Evolutionary conservation across 2,888 invertebrate species (phyloP), one percentile per base, ranked within the genome.

Genomic region (Melanostoma mellinum): DNA sequence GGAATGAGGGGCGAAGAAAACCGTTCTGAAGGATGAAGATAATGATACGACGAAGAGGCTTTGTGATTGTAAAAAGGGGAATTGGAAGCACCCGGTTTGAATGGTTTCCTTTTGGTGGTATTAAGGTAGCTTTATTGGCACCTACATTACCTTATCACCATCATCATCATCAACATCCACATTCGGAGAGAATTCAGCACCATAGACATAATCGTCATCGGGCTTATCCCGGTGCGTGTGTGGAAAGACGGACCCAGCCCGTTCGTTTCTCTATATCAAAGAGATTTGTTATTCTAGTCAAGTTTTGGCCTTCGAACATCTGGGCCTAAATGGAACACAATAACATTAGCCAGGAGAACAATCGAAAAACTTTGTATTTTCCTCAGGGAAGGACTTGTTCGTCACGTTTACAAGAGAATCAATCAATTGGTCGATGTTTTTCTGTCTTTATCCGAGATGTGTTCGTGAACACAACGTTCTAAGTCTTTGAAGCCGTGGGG

Each of bases 71-170:
- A 77, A 81, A 77, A 85, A 84, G 79, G 71, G 60, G 71, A 72
- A 82, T 85, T 74, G 80, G 71, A 81, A 86, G 81, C 50, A 30
- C 76, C 84, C 84, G 81, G 69, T 86, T 81, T 75, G 44, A 76
- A 86, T 84, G 80, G 73, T 65, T 78, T 74, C 10, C 9, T 75
- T 56, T 74, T 52, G 74, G 76, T 69, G 79, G 84, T 80, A 80
- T 75, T 82, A 74, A 52, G 72, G 63, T 58, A 48, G 74, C 81
- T 76, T 85, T 85, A 81, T 79, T 84, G 79, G 84, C 79, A 78
- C 84, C 84, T 75, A 78, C 69, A 82, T 82, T 74, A 84, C 84
- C 84, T 84, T 84, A 84, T 84, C 84, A 67, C 78, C 78, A 61
- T 67, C 71, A 79, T 55, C 74, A 75, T 71, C 84, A 79, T 84